Evolutionary conservation across 2,113 vertebrate genomes (phyloP).

Genomic region (Gambusia affinis): DNA sequence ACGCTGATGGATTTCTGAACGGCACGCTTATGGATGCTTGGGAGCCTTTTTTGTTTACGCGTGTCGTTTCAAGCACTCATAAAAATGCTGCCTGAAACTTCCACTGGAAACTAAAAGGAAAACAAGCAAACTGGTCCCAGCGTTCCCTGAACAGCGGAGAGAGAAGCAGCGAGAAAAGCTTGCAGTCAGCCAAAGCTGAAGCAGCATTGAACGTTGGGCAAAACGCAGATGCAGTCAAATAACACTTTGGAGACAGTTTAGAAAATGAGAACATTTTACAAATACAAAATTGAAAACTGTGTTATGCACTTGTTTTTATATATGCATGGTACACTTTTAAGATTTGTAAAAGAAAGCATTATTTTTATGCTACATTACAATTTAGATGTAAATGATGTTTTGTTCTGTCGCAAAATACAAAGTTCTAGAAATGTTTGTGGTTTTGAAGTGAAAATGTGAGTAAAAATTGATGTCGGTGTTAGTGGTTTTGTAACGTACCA

Average conservation of each 20-base stretch:
- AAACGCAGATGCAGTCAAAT: conserved; percentile 35
- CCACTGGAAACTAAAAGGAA: conserved; percentile 17
- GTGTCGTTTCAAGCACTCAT: conserved; percentile 13
- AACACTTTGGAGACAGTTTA: conserved; percentile 40
- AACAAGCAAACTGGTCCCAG: not conserved
- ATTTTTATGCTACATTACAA: no score
- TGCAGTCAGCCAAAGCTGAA: not conserved
- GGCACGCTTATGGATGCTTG: conserved; percentile 32
- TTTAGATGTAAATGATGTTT: no score
- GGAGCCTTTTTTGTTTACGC: conserved; percentile 10
- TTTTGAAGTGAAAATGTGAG: not conserved
- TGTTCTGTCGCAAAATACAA: not conserved
- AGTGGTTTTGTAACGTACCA: not conserved
- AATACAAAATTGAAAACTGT: no score
- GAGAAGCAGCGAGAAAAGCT: not conserved
- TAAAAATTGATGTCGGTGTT: not conserved
- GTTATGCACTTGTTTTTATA: not conserved
- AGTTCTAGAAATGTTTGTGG: no score
- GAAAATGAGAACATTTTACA: conserved; percentile 58
- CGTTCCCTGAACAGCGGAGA: not conserved
- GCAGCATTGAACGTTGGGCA: not conserved
- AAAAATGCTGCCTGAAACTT: conserved; percentile 12
- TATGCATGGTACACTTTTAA: not conserved
- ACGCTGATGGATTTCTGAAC: conserved; percentile 31
- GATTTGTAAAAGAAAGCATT: not conserved